Evolutionary conservation across 2,888 invertebrate genomes (phyloP).

Genomic region (Torymus auratus): DNA sequence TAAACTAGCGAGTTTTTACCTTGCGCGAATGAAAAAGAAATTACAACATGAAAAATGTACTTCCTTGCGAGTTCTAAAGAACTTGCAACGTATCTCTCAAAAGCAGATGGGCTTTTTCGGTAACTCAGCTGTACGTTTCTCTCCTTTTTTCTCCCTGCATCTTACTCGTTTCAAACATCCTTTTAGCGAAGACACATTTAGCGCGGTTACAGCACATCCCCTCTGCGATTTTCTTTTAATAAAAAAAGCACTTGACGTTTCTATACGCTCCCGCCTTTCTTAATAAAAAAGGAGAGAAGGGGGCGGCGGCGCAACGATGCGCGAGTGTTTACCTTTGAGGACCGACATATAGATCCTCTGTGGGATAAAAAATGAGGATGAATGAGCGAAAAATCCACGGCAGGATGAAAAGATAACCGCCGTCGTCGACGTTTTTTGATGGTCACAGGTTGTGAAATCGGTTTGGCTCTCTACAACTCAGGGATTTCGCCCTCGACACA

Average conservation of each 20-base stretch:
- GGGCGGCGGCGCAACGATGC: background rate
- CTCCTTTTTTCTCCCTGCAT: background rate
- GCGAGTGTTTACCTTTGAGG: background rate
- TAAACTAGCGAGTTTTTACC: no score
- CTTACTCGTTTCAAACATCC: background rate
- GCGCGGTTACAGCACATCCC: background rate
- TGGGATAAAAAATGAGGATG: background rate
- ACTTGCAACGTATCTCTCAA: background rate
- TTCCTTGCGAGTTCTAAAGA: no score
- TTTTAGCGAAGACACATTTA: slow-evolving; percentile 32
- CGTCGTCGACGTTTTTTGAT: no score
- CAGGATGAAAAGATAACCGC: no score
- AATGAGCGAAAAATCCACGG: no score
- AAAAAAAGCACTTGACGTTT: slow-evolving; percentile 34
- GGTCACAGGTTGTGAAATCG: no score
- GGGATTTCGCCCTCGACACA: background rate
- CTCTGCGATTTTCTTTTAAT: background rate
- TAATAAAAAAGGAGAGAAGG: background rate
- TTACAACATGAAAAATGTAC: no score
- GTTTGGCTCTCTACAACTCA: no score
- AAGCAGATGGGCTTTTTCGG: slow-evolving; percentile 5
- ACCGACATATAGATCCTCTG: no score
- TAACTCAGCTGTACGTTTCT: background rate
- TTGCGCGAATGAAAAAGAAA: no score
- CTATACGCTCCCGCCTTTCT: background rate